Evolutionary conservation across 2,113 vertebrate species (phyloP).

Genomic region (Dromiciops gliroides): DNA sequence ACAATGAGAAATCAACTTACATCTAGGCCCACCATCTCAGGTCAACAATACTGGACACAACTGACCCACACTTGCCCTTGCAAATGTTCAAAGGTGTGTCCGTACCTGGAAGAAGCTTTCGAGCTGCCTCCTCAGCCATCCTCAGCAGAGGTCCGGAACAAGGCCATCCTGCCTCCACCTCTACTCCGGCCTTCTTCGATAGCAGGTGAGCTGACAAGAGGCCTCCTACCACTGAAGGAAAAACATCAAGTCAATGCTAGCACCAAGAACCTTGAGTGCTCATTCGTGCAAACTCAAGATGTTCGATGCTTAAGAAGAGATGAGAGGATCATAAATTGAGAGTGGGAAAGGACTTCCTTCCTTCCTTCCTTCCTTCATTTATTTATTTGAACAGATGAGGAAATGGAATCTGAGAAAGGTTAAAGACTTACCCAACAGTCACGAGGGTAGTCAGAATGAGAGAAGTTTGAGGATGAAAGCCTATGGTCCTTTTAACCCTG

Average conservation of each 20-base stretch:
- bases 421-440: neutral
- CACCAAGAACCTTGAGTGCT: neutral
- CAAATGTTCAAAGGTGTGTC: neutral
- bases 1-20: neutral
- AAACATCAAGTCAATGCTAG: constrained; percentile 36
- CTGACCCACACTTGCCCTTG: neutral
- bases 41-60: neutral
- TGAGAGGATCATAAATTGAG: neutral
- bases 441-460: neutral
- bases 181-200: constrained; percentile 89
- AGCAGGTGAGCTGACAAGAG: constrained; percentile 96
- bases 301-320: neutral
- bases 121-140: constrained; percentile 96
- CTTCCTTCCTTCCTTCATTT: neutral
- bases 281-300: constrained; percentile 25
- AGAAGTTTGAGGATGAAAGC: neutral
- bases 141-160: constrained; percentile 96
- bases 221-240: constrained; percentile 92
- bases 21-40: neutral
- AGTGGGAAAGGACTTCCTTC: neutral
- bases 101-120: constrained; percentile 95
- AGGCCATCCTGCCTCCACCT: constrained; percentile 94
- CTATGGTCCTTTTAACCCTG: neutral
- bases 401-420: neutral
- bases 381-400: neutral